phyloP scores from a whole-genome alignment of 2,113 vertebrate species.

The Oreochromis spilurus region DNA sequence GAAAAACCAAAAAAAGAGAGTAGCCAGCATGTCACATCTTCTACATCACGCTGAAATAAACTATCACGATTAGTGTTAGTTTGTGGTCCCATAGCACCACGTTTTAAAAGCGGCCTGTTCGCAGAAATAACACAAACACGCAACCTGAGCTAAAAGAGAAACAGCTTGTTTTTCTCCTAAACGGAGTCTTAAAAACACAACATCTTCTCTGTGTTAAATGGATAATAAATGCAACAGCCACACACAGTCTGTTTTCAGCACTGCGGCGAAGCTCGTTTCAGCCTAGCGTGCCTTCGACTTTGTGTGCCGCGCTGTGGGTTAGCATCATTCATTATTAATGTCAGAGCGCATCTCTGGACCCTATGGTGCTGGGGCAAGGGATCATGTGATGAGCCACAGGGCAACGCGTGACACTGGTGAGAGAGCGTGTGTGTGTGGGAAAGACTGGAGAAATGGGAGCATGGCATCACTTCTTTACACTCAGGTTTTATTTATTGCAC shows the following conservation, averaged over 20 bases:
- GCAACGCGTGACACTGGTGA: neutral
- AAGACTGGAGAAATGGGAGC: neutral
- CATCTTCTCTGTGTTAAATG: neutral
- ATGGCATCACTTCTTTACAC: neutral
- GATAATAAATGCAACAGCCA: neutral
- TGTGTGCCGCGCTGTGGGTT: conserved; percentile 5
- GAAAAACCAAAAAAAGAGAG: neutral
- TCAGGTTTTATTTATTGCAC: neutral
- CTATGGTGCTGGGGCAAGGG: conserved; percentile 9
- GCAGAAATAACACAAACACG: neutral
- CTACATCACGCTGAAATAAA: neutral
- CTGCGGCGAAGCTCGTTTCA: neutral
- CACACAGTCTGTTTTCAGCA: neutral
- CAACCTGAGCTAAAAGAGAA: neutral
- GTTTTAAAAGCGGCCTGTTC: neutral
- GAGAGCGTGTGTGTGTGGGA: neutral
- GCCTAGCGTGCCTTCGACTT: neutral
- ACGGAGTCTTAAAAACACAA: neutral
- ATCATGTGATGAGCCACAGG: conserved; percentile 15
- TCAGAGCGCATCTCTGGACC: conserved; percentile 9
- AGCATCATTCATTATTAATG: conserved; percentile 51
- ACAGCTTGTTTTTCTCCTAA: neutral
- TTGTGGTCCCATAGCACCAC: neutral
- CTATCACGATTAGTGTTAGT: neutral
- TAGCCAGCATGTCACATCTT: neutral